Evolutionary conservation across 2,888 invertebrate species (phyloP), one percentile per base, ranked within the genome.

Genomic region (Periphyllus acericola): DNA sequence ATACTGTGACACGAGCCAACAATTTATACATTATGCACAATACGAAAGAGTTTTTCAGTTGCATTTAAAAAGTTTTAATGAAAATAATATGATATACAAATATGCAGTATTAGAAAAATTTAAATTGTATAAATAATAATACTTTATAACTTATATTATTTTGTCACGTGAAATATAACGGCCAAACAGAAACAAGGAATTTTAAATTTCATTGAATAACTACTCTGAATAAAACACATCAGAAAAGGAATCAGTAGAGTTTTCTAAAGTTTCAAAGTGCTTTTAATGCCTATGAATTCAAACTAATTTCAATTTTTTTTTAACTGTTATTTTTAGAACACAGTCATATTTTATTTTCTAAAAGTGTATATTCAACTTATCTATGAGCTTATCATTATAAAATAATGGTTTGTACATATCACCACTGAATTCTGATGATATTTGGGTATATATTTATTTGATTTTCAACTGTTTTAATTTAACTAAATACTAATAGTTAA

Each of bases 11-110:
- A 9, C 19, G 1, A 72, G 17, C 9, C 9, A 36, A 72, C 11
- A 34, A 52, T 72, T 52, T 8, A 46, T 72, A 34, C 32, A 34
- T 0, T 1, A 8, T 71, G 14, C 9, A 9, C 9, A 11, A 55
- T 34, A 72, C 1, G 1, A 25, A 4, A 0, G 9, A 72, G n/a
- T 74, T 83, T 34, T 34, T 9, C n/a, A n/a, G 8, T 21, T 83
- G 19, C 0, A 74, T 72, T 83, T 21, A 36, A 55, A 55, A 83
- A 52, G n/a, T 55, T 83, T 74, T 55, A 34, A 82, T 72, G 32
- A 72, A 83, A 83, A 72, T 21, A 60, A 60, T 72, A 34, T n/a
- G 34, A 83, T 55, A 46, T 8, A n/a, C 4, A 72, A 55, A 82
- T 52, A 55, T 72, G 3, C n/a, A n/a, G n/a, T 25, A 71, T 52